A percentile compares a stretch with the other conserved stretches of the same genome.
Evolutionary conservation across 2,888 invertebrate species (phyloP).

Genomic region (Apodemia mormo): DNA sequence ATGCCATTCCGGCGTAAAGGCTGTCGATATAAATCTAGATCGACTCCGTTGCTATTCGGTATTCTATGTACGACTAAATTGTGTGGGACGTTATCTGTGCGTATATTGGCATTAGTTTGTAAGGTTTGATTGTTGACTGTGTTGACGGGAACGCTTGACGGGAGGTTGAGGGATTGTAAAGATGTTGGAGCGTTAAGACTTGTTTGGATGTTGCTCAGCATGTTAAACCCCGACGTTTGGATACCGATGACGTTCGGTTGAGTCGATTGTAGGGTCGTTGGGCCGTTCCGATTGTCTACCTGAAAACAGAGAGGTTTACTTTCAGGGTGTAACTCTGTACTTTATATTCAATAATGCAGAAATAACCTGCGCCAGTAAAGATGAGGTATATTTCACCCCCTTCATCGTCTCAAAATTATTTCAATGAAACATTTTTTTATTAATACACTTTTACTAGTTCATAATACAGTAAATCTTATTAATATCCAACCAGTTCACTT

Average conservation of each 20-base stretch:
- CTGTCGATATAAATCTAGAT: conserved; percentile 54
- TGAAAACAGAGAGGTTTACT: conserved; percentile 40
- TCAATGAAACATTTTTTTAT: too few relatives aligned
- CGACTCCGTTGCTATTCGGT: conserved; percentile 65
- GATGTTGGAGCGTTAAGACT: conserved; percentile 51
- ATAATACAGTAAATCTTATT: too few relatives aligned
- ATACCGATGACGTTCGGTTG: conserved; percentile 61
- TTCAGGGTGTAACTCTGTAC: conserved; percentile 28
- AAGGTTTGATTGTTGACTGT: conserved; percentile 46
- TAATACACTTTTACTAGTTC: too few relatives aligned
- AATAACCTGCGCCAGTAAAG: neutral
- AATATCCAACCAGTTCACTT: too few relatives aligned
- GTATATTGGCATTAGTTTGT: conserved; percentile 48
- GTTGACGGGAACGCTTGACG: conserved; percentile 64
- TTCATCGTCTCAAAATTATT: neutral
- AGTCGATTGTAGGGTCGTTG: conserved; percentile 56
- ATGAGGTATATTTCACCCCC: neutral
- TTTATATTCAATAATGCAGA: neutral
- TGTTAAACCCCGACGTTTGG: conserved; percentile 53
- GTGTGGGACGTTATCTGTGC: conserved; percentile 58
- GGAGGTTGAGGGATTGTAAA: conserved; percentile 54
- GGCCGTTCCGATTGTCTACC: conserved; percentile 71
- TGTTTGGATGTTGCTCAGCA: conserved; percentile 41
- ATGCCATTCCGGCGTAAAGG: conserved; percentile 62
- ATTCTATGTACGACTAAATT: conserved; percentile 62